Conservation (phyloP, 2,797 vertebrate species). For the Cossypha caffra region DNA sequence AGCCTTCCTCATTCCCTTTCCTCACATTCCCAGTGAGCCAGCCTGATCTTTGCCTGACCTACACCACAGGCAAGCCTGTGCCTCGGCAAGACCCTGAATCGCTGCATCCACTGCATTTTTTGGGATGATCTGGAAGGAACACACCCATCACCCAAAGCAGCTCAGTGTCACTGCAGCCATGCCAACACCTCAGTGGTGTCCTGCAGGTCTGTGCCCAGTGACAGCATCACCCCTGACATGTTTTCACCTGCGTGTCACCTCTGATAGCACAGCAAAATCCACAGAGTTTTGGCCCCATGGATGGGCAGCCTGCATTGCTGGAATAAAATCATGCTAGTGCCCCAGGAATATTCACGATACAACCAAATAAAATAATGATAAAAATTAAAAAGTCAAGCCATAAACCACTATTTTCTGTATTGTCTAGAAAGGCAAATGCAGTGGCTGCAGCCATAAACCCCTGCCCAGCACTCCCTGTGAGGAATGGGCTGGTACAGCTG, state of each 20-base stretch:
- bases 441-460: not conserved
- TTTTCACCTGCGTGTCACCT: not conserved
- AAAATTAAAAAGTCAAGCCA: not conserved
- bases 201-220: not conserved
- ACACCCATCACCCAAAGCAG: rapidly evolving
- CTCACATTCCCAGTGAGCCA: not conserved
- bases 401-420: not conserved
- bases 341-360: not conserved
- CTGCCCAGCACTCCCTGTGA: not conserved
- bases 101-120: rapidly evolving
- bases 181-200: rapidly evolving
- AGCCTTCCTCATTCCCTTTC: not conserved
- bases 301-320: too few species aligned
- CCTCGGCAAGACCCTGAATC: not conserved
- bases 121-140: not conserved
- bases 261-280: not conserved
- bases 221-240: rapidly evolving
- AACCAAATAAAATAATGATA: rapidly evolving
- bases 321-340: not conserved
- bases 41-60: not conserved
- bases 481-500: not conserved
- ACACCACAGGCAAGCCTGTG: not conserved
- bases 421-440: not conserved
- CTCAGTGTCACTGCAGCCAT: not conserved
- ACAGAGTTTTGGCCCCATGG: not conserved